Evolutionary conservation across 2,113 vertebrate genomes (phyloP).

Genomic region (Crocuta crocuta): DNA sequence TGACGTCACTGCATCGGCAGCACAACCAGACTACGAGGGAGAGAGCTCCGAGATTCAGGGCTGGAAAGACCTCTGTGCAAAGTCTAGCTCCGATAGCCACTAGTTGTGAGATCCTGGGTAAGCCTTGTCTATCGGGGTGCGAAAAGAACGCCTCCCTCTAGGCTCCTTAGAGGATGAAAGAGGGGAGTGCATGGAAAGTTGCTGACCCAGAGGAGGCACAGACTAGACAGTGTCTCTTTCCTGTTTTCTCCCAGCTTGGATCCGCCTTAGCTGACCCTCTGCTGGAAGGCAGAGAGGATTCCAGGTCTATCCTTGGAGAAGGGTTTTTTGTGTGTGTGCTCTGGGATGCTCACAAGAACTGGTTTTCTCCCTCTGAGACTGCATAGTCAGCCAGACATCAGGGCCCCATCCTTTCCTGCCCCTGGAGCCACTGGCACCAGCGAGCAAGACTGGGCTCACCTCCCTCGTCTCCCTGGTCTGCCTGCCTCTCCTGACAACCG

Average conservation of each 20-base stretch:
- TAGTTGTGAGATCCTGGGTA: rapidly evolving
- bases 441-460: background rate
- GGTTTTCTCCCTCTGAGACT: background rate
- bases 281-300: background rate
- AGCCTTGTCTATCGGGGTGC: background rate
- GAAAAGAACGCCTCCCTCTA: background rate
- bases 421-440: background rate
- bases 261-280: background rate
- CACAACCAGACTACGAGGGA: background rate
- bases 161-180: background rate
- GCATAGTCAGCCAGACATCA: background rate
- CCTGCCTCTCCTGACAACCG: background rate
- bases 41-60: background rate
- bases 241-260: background rate
- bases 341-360: background rate
- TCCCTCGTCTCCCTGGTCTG: background rate
- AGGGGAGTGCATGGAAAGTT: background rate
- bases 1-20: background rate
- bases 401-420: background rate
- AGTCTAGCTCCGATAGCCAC: background rate
- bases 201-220: background rate
- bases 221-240: background rate
- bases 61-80: background rate
- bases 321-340: background rate
- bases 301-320: background rate